Conservation (phyloP, 1,140 invertebrate species). For the Notospermus geniculatus region DNA sequence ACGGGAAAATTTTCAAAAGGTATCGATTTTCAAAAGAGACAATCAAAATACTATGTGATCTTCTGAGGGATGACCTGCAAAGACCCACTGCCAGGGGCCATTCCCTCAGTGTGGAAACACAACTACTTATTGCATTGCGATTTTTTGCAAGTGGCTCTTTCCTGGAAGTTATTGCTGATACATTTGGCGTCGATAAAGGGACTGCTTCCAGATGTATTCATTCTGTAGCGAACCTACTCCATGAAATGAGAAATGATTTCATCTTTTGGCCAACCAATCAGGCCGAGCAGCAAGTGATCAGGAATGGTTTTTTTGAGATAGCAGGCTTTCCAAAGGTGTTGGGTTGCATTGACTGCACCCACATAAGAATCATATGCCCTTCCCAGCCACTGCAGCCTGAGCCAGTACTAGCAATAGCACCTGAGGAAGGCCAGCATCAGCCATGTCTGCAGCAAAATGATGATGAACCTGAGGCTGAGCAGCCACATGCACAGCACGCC, state of each 20-base stretch:
- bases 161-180: conserved; percentile 22
- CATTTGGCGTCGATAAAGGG: conserved; percentile 17
- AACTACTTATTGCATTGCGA: conserved; percentile 21
- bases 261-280: not conserved
- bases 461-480: too few relatives aligned
- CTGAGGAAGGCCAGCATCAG: too few relatives aligned
- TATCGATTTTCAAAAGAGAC: too few relatives aligned
- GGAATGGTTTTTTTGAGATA: not conserved
- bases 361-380: not conserved
- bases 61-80: too few relatives aligned
- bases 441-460: too few relatives aligned
- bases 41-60: too few relatives aligned
- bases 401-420: too few relatives aligned
- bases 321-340: not conserved
- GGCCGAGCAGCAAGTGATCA: not conserved
- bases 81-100: not conserved
- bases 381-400: not conserved
- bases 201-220: conserved; percentile 16
- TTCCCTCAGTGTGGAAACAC: not conserved
- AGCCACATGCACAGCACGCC: too few relatives aligned
- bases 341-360: conserved; percentile 6
- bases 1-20: too few relatives aligned
- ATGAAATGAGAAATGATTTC: not conserved
- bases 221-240: conserved; percentile 9
- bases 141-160: conserved; percentile 25